These are phyloP conservation scores for Rhinogobio ventralis DNA, from an alignment of 2,797 vertebrate species.

Conservation along the genomic window DNA sequence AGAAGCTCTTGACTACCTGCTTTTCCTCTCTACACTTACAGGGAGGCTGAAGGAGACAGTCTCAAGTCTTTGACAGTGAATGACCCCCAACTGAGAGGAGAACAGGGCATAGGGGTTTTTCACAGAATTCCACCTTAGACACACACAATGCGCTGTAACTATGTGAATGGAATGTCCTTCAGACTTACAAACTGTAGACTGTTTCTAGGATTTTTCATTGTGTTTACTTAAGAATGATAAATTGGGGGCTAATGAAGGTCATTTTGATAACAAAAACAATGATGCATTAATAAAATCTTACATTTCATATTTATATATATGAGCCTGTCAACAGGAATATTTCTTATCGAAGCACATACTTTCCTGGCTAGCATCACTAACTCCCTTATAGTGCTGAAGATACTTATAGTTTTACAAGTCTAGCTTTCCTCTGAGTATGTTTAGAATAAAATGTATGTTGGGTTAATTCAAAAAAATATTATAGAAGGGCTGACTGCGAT, in stretches of 20 bases:
- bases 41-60: constrained; percentile 61
- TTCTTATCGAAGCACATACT: constrained; percentile 18
- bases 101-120: constrained; percentile 64
- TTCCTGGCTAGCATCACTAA: constrained; percentile 9
- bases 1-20: constrained; percentile 76
- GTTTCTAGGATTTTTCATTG: constrained; percentile 31
- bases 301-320: constrained; percentile 3
- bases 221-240: constrained; percentile 47
- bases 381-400: neutral
- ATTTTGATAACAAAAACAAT: constrained; percentile 39
- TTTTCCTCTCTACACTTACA: constrained; percentile 69
- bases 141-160: constrained; percentile 52
- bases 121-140: constrained; percentile 61
- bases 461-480: neutral
- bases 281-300: constrained; percentile 11
- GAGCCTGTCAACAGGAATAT: neutral
- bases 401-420: neutral
- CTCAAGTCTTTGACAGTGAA: constrained; percentile 72
- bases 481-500: neutral
- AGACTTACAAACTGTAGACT: constrained; percentile 54
- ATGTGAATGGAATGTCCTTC: constrained; percentile 56
- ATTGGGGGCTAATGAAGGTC: constrained; percentile 42
- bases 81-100: constrained; percentile 69
- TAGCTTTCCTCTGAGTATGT: neutral
- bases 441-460: neutral